Conservation (phyloP, 2,113 vertebrate genomes). For the Miniopterus natalensis region DNA sequence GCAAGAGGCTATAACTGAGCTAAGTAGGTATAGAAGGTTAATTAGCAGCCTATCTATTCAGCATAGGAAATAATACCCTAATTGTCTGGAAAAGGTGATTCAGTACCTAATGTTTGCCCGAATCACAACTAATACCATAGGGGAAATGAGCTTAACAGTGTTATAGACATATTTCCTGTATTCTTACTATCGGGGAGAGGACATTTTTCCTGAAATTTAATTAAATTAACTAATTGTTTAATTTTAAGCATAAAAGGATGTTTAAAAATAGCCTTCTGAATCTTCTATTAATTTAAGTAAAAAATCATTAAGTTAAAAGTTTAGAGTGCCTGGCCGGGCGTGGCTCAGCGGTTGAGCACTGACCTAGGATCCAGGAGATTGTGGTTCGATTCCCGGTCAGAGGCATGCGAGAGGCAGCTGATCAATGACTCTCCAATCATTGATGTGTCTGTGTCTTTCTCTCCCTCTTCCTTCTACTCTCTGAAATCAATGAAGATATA, state of each 20-base stretch:
- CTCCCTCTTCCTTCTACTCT: too few species aligned
- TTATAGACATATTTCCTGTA: slow-evolving; percentile 1
- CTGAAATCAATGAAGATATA: too few species aligned
- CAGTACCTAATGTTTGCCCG: background rate
- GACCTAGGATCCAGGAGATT: too few species aligned
- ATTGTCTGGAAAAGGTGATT: slow-evolving; percentile 33
- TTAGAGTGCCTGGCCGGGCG: background rate
- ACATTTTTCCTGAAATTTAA: slow-evolving; percentile 56
- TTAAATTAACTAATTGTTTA: slow-evolving; percentile 42
- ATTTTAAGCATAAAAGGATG: slow-evolving; percentile 20
- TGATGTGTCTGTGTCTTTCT: too few species aligned
- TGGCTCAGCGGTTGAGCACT: too few species aligned
- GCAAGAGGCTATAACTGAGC: background rate
- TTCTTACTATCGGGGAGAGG: background rate
- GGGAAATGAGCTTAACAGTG: background rate
- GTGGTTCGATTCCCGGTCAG: too few species aligned
- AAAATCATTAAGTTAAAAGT: slow-evolving; percentile 30
- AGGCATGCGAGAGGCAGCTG: too few species aligned
- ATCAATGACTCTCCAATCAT: too few species aligned
- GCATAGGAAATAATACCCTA: slow-evolving; percentile 18
- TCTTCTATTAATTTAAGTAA: slow-evolving; percentile 37
- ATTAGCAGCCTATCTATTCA: slow-evolving; percentile 22
- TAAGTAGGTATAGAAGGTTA: background rate
- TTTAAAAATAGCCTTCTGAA: slow-evolving; percentile 22
- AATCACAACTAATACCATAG: background rate